These are phyloP conservation scores for Indicator maculatus DNA, from an alignment of 2,113 vertebrate genomes.

Conservation along the genomic window DNA sequence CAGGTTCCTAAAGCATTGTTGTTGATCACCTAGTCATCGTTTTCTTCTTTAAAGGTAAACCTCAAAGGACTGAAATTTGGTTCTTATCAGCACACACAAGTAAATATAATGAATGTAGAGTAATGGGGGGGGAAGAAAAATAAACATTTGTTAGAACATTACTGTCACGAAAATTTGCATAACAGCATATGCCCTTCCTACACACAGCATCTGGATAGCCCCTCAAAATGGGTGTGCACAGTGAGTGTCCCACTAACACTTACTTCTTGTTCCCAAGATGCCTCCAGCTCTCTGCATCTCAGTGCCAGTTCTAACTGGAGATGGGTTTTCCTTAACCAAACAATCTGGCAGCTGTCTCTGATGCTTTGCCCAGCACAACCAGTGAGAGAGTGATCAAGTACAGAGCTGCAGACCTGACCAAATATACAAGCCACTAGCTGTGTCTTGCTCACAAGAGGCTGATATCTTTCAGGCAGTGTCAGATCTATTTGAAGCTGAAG, in stretches of 20 bases:
- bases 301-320: background rate
- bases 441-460: background rate
- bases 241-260: background rate
- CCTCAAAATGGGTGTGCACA: background rate
- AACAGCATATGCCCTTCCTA: background rate
- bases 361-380: background rate
- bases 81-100: background rate
- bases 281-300: background rate
- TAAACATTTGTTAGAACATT: background rate
- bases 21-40: background rate
- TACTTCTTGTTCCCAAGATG: background rate
- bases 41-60: background rate
- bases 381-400: background rate
- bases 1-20: background rate
- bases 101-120: background rate
- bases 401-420: background rate
- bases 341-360: background rate
- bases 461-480: background rate
- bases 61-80: background rate
- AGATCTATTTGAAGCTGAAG: background rate
- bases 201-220: rapidly evolving
- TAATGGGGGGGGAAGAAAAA: background rate
- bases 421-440: background rate
- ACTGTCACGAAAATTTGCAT: background rate
- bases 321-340: background rate